Percentiles rank a stretch among this genome's conserved stretches.
Evolutionary conservation across 64 coral and sea anemone genomes (phyloP).

Genomic region (Dendrophyllia cribrosa): DNA sequence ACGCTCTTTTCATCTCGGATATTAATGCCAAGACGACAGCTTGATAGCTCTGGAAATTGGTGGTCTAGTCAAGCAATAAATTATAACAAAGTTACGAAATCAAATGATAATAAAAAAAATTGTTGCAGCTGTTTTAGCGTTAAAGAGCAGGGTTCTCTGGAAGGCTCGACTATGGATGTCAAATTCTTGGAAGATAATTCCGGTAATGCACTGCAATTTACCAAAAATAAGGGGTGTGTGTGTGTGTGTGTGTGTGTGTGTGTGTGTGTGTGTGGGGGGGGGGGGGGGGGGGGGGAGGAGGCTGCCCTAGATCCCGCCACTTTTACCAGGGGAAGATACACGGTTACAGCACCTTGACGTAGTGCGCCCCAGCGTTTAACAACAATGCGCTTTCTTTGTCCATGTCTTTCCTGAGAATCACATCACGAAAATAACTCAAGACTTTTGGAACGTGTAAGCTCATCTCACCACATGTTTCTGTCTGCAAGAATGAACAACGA

Average conservation of each 20-base stretch:
- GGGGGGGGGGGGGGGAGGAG: too few relatives aligned
- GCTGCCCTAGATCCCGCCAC: too few relatives aligned
- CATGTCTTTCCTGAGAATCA: constrained; percentile 47
- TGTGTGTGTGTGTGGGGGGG: too few relatives aligned
- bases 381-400: constrained; percentile 61
- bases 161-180: too few relatives aligned
- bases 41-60: constrained; percentile 66
- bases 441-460: constrained; percentile 71
- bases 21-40: constrained; percentile 45
- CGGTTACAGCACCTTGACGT: constrained; percentile 58
- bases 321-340: too few relatives aligned
- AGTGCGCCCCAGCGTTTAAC: constrained; percentile 79
- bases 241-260: too few relatives aligned
- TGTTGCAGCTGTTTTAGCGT: background rate
- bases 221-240: too few relatives aligned
- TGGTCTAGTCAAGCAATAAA: constrained; percentile 43
- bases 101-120: background rate
- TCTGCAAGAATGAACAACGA: constrained; percentile 32
- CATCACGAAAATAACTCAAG: constrained; percentile 66
- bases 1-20: constrained; percentile 58
- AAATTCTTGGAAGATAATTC: too few relatives aligned
- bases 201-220: too few relatives aligned
- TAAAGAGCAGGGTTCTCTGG: too few relatives aligned
- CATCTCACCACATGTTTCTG: constrained; percentile 80
- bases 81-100: background rate